Evolutionary conservation across 1,140 invertebrate genomes (phyloP).

Genomic region (Brachionus sp.): DNA sequence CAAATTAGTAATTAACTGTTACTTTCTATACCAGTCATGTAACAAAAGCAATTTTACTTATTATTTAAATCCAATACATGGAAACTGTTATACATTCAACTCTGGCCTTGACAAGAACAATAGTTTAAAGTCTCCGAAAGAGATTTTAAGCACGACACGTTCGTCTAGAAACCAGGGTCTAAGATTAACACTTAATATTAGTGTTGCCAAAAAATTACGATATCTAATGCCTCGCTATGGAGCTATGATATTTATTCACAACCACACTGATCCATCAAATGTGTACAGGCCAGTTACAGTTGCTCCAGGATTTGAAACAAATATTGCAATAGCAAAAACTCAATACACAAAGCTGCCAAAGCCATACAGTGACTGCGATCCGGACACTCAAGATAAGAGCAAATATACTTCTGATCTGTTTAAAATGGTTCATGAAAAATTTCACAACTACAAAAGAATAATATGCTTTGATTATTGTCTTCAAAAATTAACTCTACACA

Average conservation of each 20-base stretch:
- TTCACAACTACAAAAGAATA: background rate
- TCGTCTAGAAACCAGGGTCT: background rate
- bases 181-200: background rate
- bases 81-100: constrained; percentile 22
- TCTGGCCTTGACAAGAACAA: background rate
- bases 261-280: background rate
- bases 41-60: background rate
- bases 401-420: background rate
- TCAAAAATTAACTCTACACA: background rate
- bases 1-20: background rate
- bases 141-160: background rate
- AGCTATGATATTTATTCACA: background rate
- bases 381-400: background rate
- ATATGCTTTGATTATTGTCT: background rate
- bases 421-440: background rate
- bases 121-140: background rate
- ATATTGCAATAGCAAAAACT: background rate
- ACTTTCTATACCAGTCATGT: background rate
- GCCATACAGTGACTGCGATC: constrained; percentile 1
- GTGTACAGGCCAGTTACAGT: background rate
- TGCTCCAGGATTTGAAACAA: background rate
- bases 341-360: background rate
- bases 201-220: background rate
- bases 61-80: background rate
- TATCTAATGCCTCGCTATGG: background rate